Evolutionary conservation across 2,113 vertebrate species (phyloP).

Genomic region (Elanoides forficatus): DNA sequence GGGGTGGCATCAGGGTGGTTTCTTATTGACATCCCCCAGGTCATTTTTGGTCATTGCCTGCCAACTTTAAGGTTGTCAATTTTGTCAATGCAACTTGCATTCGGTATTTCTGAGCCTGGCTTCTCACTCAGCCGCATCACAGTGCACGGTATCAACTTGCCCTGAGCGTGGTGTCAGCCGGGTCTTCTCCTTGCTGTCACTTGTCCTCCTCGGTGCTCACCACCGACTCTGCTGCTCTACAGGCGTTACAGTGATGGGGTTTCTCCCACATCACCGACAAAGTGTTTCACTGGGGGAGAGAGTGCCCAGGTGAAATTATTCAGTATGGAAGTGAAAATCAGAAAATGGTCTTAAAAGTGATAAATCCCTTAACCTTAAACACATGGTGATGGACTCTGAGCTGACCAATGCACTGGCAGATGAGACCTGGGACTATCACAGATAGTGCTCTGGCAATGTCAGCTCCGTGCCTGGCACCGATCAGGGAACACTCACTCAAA

Average conservation of each 20-base stretch:
- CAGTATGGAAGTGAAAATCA: neutral
- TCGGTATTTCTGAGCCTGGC: neutral
- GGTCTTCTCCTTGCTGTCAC: neutral
- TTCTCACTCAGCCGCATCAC: accelerated
- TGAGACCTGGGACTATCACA: too few species aligned
- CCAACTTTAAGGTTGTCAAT: neutral
- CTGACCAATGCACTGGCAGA: accelerated
- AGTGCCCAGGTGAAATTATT: neutral
- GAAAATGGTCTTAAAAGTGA: neutral
- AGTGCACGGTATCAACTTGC: accelerated
- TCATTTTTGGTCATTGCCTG: neutral
- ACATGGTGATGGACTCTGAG: neutral
- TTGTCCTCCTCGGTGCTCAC: neutral
- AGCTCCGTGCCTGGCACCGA: neutral
- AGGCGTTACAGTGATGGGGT: accelerated
- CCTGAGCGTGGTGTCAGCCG: accelerated
- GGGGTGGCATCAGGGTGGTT: accelerated
- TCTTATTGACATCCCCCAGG: neutral
- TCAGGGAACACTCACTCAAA: neutral
- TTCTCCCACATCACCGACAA: neutral
- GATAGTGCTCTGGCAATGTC: neutral
- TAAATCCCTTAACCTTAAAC: neutral
- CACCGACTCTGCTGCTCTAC: neutral
- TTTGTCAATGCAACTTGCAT: neutral
- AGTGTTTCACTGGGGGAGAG: neutral